Percentiles rank a stretch among this genome's conserved stretches.
Conservation (phyloP, 2,888 invertebrate genomes). For the Aporophyla lueneburgensis region DNA sequence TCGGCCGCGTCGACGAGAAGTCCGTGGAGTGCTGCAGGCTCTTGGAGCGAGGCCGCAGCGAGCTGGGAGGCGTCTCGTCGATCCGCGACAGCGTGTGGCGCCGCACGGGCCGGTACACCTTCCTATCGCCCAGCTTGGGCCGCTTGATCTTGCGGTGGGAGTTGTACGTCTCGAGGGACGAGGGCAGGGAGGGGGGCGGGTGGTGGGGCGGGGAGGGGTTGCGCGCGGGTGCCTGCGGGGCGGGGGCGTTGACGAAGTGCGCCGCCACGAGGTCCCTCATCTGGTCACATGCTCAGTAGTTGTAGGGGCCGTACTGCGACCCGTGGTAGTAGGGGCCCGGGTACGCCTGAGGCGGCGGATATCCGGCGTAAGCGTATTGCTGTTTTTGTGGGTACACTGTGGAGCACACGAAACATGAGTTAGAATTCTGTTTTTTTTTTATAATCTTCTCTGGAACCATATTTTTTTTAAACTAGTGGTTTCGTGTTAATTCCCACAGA, state of each 20-base stretch:
- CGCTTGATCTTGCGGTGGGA: slow-evolving; percentile 84
- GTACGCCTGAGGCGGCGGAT: slow-evolving; percentile 95
- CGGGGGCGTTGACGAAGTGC: slow-evolving; percentile 85
- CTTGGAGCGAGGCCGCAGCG: slow-evolving; percentile 75
- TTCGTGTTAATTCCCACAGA: neutral
- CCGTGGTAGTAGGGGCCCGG: slow-evolving; percentile 97
- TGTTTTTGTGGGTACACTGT: slow-evolving; percentile 98
- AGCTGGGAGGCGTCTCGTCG: slow-evolving; percentile 82
- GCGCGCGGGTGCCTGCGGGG: slow-evolving; percentile 88
- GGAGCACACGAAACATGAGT: slow-evolving; percentile 56
- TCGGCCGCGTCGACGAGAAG: slow-evolving; percentile 82
- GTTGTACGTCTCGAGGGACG: slow-evolving; percentile 84
- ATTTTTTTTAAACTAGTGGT: neutral
- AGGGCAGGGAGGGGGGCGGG: slow-evolving; percentile 68
- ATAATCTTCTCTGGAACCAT: neutral
- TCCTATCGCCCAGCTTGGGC: slow-evolving; percentile 81
- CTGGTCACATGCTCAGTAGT: slow-evolving; percentile 94
- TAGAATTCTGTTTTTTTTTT: neutral
- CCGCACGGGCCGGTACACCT: slow-evolving; percentile 83
- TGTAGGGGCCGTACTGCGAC: slow-evolving; percentile 98
- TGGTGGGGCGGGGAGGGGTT: slow-evolving; percentile 74
- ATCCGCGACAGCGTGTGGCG: slow-evolving; percentile 86
- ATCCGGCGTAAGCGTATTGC: slow-evolving; percentile 97
- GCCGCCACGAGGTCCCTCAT: slow-evolving; percentile 89
- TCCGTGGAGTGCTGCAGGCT: slow-evolving; percentile 84